Conservation (phyloP, 1,140 invertebrate genomes). For the Drosophila littoralis region DNA sequence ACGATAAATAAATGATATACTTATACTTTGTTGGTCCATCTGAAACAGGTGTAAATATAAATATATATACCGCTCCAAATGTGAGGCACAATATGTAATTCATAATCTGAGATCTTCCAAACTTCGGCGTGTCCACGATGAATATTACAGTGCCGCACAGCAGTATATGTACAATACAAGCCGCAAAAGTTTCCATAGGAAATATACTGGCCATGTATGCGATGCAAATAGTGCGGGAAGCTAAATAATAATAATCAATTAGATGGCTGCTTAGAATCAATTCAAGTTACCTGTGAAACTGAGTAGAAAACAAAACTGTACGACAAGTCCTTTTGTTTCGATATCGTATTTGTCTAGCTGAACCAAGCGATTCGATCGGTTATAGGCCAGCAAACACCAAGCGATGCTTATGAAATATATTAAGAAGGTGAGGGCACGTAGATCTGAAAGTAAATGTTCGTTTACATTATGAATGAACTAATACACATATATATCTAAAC, state of each 20-base stretch:
- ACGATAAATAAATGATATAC: constrained; percentile 46
- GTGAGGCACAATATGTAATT: constrained; percentile 60
- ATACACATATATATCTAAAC: not conserved
- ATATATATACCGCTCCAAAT: constrained; percentile 64
- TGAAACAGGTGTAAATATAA: constrained; percentile 59
- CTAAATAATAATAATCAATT: constrained; percentile 30
- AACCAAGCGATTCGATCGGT: constrained; percentile 57
- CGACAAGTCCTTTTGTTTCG: constrained; percentile 46
- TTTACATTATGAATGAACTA: not conserved
- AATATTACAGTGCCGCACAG: constrained; percentile 55
- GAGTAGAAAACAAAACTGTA: constrained; percentile 58
- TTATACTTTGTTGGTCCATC: constrained; percentile 63
- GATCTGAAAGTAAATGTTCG: constrained; percentile 44
- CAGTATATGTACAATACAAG: constrained; percentile 31
- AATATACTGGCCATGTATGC: constrained; percentile 58
- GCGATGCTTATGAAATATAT: constrained; percentile 62
- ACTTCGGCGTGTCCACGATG: constrained; percentile 46
- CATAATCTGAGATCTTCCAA: constrained; percentile 23
- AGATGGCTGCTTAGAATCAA: not conserved
- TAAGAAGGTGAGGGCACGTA: constrained; percentile 42
- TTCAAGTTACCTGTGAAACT: constrained; percentile 48
- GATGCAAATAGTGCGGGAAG: constrained; percentile 53
- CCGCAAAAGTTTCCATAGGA: constrained; percentile 39
- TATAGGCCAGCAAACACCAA: constrained; percentile 64
- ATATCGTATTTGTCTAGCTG: constrained; percentile 69